Evolutionary conservation across 1,140 invertebrate species (phyloP).

Genomic region (Ceratosolen fusciceps): DNA sequence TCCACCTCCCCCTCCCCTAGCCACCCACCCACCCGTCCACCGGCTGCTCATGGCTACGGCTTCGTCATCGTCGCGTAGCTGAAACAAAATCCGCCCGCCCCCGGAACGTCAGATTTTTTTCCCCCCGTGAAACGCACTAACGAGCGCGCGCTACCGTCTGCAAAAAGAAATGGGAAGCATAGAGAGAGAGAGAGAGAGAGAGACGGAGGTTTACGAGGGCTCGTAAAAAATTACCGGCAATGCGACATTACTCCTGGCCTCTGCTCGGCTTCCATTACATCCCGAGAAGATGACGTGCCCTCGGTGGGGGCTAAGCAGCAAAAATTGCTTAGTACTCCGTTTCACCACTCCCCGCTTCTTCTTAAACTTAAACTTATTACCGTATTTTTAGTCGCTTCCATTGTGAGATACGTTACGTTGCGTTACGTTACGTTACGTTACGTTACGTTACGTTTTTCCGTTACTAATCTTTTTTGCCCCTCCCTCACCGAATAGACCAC

Average conservation of each 20-base stretch:
- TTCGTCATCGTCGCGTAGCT: not conserved
- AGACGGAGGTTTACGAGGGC: slow-evolving; percentile 47
- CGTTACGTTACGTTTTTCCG: no score
- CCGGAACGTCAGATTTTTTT: slow-evolving; percentile 13
- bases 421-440: no score
- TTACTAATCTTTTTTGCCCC: no score
- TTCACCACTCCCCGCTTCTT: not conserved
- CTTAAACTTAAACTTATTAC: no score
- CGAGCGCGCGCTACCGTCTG: slow-evolving; percentile 50
- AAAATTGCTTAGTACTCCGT: not conserved
- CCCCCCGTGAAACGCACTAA: slow-evolving; percentile 46
- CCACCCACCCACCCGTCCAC: not conserved
- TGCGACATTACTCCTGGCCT: slow-evolving; percentile 7
- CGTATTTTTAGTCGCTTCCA: not conserved
- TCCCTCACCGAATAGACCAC: no score
- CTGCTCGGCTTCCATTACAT: not conserved
- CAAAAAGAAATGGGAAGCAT: slow-evolving; percentile 51
- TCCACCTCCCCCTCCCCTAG: not conserved
- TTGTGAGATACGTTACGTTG: not conserved
- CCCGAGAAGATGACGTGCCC: not conserved
- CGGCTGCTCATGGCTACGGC: not conserved
- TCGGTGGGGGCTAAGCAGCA: not conserved
- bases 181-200: slow-evolving; percentile 37
- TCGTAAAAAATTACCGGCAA: slow-evolving; percentile 56
- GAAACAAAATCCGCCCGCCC: not conserved